Percentiles rank a stretch among this genome's conserved stretches.
Evolutionary conservation across 2,888 invertebrate species (phyloP).

Genomic region (Elysia crispata): DNA sequence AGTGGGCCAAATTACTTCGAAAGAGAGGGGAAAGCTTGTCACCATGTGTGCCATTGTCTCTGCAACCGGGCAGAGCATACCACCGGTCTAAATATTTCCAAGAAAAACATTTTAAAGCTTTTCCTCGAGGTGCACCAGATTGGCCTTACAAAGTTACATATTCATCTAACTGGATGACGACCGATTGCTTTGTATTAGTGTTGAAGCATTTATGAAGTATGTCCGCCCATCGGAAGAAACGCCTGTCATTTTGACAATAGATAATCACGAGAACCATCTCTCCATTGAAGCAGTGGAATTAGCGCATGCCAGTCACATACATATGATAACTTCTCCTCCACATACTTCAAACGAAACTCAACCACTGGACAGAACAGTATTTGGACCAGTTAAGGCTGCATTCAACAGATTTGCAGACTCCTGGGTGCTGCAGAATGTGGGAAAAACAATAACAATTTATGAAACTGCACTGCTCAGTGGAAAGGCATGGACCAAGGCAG

Average conservation of each 20-base stretch:
- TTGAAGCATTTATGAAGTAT: slow-evolving; percentile 41
- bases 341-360: slow-evolving; percentile 43
- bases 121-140: slow-evolving; percentile 42
- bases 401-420: background rate
- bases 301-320: slow-evolving; percentile 5
- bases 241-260: slow-evolving; percentile 32
- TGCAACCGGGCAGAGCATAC: slow-evolving; percentile 44
- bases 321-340: slow-evolving; percentile 44
- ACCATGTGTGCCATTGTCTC: slow-evolving; percentile 43
- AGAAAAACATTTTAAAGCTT: slow-evolving; percentile 32
- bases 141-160: slow-evolving; percentile 33
- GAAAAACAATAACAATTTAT: slow-evolving; percentile 44
- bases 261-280: slow-evolving; percentile 36
- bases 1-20: slow-evolving; percentile 48
- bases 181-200: slow-evolving; percentile 30
- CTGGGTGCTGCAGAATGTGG: slow-evolving; percentile 31
- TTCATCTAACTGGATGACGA: slow-evolving; percentile 49
- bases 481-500: slow-evolving; percentile 28
- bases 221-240: slow-evolving; percentile 3
- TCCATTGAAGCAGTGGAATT: slow-evolving; percentile 2
- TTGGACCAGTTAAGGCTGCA: slow-evolving; percentile 41
- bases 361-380: slow-evolving; percentile 46
- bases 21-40: slow-evolving; percentile 45
- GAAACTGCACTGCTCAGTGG: slow-evolving; percentile 7
- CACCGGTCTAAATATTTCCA: slow-evolving; percentile 48